Conservation (phyloP, 2,113 vertebrate species). For the Coregonus clupeaformis region DNA sequence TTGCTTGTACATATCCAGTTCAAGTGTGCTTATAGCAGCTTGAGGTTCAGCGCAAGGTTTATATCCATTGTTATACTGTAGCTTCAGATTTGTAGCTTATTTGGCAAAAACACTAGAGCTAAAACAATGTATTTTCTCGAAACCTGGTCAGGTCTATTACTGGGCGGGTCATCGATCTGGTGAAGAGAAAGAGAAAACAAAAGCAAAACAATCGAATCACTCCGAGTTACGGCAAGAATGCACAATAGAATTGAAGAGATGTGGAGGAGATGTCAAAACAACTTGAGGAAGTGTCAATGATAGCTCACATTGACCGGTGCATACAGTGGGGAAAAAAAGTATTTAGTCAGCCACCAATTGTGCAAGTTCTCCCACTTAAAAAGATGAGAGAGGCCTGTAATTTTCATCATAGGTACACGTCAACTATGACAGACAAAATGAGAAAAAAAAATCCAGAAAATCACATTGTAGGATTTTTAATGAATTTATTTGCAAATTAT, state of each 20-base stretch:
- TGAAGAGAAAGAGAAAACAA: slow-evolving; percentile 39
- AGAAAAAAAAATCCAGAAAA: no score
- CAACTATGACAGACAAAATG: no score
- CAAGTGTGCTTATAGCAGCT: neutral
- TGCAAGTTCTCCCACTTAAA: no score
- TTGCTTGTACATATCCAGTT: neutral
- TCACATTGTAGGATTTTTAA: no score
- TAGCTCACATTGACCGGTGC: slow-evolving; percentile 19
- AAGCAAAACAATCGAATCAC: slow-evolving; percentile 50
- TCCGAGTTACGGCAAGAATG: slow-evolving; percentile 40
- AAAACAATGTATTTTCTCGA: slow-evolving; percentile 14
- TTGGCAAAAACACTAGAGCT: slow-evolving; percentile 33
- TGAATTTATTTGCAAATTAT: no score
- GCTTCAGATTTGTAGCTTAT: slow-evolving; percentile 16
- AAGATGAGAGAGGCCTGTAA: no score
- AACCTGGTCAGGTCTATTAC: slow-evolving; percentile 19
- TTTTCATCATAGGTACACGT: no score
- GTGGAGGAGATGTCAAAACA: slow-evolving; percentile 51
- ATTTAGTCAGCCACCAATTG: no score
- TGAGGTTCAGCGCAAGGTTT: neutral
- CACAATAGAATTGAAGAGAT: slow-evolving; percentile 26
- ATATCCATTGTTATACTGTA: neutral
- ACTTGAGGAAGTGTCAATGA: slow-evolving; percentile 14
- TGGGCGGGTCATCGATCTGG: slow-evolving; percentile 19
- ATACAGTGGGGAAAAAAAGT: no score